These are phyloP conservation scores for Micrasema minimum DNA, from an alignment of 1,140 invertebrate genomes.

Conservation along the genomic window DNA sequence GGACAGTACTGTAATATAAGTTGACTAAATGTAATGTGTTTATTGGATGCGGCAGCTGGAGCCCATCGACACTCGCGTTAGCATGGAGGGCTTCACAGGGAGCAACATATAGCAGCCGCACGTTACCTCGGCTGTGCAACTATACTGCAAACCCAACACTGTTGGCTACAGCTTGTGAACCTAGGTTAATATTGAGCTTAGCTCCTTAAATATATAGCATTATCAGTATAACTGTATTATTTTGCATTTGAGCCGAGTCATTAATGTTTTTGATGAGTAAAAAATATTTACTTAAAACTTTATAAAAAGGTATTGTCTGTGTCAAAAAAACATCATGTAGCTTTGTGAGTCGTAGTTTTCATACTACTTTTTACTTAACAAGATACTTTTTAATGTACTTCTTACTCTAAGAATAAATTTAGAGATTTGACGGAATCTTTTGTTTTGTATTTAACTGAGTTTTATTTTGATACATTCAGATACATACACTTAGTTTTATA, in stretches of 20 bases:
- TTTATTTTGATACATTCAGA: too few relatives aligned
- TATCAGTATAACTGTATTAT: too few relatives aligned
- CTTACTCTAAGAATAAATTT: too few relatives aligned
- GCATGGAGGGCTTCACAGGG: conserved; percentile 51
- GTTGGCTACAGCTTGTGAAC: conserved; percentile 20
- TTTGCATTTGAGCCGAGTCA: conserved; percentile 6
- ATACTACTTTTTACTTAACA: conserved; percentile 36
- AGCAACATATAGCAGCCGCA: conserved; percentile 48
- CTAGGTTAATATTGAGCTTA: conserved; percentile 12
- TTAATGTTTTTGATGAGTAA: conserved; percentile 3
- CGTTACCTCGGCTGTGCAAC: conserved; percentile 29
- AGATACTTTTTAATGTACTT: background rate
- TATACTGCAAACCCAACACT: conserved; percentile 9
- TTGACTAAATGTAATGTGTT: conserved; percentile 39
- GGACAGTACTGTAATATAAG: conserved; percentile 4
- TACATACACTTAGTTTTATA: background rate
- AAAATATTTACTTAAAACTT: conserved; percentile 6
- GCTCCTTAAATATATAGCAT: conserved; percentile 14
- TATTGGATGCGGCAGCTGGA: conserved; percentile 48
- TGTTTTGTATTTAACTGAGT: too few relatives aligned
- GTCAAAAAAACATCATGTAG: conserved; percentile 23
- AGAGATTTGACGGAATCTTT: too few relatives aligned
- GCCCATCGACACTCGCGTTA: conserved; percentile 48
- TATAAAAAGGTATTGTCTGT: conserved; percentile 5
- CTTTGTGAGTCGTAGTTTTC: conserved; percentile 31